These are phyloP conservation scores for Neomicropteryx cornuta DNA, from an alignment of 1,140 invertebrate genomes.

Conservation along the genomic window DNA sequence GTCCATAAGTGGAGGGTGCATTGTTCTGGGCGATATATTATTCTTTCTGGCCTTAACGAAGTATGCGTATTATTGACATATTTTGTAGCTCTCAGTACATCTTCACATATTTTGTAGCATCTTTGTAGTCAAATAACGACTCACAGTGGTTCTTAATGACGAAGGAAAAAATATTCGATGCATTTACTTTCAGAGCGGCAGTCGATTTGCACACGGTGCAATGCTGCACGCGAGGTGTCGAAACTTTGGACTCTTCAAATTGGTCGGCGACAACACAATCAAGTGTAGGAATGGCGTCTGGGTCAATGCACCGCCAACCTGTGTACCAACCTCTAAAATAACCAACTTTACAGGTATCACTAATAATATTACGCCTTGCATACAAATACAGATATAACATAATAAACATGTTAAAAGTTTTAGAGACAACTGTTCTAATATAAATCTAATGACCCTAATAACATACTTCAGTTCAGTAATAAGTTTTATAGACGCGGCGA, in stretches of 20 bases:
- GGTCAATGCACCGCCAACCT: constrained; percentile 60
- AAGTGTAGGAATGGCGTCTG: constrained; percentile 71
- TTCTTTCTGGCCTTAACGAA: too few species aligned
- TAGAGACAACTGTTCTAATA: too few species aligned
- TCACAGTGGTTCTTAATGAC: too few species aligned
- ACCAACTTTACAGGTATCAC: constrained; percentile 71
- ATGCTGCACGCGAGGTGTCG: constrained; percentile 59
- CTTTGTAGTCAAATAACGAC: too few species aligned
- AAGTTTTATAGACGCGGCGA: background rate
- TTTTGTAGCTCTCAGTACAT: too few species aligned
- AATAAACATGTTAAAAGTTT: too few species aligned
- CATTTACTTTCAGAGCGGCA: constrained; percentile 25
- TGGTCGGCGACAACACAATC: constrained; percentile 53
- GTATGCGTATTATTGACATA: too few species aligned
- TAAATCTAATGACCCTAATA: background rate
- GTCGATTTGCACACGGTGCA: constrained; percentile 53
- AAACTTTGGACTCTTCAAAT: constrained; percentile 71
- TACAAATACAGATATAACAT: background rate
- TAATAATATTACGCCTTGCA: constrained; percentile 1
- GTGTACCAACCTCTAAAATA: constrained; percentile 66
- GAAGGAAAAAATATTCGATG: too few species aligned
- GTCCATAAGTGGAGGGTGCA: too few species aligned
- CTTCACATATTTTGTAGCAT: too few species aligned
- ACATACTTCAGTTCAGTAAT: background rate
- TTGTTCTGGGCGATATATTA: too few species aligned